These are phyloP conservation scores for Charanyca ferruginea DNA, from an alignment of 2,888 invertebrate genomes.

Conservation along the genomic window DNA sequence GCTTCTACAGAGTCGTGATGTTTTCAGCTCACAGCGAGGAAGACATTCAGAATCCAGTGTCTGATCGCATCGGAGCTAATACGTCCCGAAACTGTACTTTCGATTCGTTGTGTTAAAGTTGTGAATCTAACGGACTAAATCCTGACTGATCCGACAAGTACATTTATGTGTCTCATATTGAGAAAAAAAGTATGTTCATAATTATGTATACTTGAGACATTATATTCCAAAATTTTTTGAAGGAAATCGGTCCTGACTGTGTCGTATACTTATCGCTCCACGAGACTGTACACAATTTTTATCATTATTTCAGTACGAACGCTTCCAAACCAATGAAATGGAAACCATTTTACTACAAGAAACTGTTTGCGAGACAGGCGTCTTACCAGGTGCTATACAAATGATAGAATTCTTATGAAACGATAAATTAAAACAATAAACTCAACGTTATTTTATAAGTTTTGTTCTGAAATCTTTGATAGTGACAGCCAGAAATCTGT, in stretches of 20 bases:
- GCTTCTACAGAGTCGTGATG: too few species aligned
- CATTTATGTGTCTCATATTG: too few species aligned
- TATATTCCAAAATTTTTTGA: not conserved
- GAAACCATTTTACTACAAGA: conserved; percentile 8
- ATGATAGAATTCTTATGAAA: not conserved
- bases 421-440: conserved; percentile 12
- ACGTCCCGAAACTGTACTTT: too few species aligned
- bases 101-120: too few species aligned
- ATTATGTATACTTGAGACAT: too few species aligned
- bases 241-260: not conserved
- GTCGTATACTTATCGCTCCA: not conserved
- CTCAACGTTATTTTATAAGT: conserved; percentile 4
- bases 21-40: too few species aligned
- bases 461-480: not conserved
- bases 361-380: not conserved
- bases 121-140: too few species aligned
- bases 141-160: too few species aligned
- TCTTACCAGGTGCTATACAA: not conserved
- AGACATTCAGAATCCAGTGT: too few species aligned
- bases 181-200: too few species aligned
- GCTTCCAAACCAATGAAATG: conserved; percentile 1
- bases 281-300: not conserved
- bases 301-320: conserved; percentile 17
- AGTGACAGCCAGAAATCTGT: not conserved
- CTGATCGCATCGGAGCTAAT: too few species aligned